Percentiles rank a stretch among this genome's conserved stretches.
Conservation (phyloP, 2,113 vertebrate species). For the Proterorhinus semilunaris region DNA sequence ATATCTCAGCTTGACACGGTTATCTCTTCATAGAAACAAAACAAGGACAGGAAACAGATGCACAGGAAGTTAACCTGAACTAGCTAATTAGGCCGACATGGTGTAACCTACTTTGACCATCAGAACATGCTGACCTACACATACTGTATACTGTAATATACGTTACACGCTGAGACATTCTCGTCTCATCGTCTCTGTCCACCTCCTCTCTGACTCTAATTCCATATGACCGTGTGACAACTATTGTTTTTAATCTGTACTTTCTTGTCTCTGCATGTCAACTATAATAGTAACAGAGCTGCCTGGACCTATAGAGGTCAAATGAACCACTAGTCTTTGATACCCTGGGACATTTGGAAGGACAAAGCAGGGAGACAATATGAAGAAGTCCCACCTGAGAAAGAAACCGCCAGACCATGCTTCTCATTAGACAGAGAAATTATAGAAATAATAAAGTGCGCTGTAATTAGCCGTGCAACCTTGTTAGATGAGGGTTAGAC, state of each 20-base stretch:
- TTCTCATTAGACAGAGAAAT: constrained; percentile 5
- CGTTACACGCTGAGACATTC: background rate
- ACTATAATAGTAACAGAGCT: constrained; percentile 20
- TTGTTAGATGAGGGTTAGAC: constrained; percentile 2
- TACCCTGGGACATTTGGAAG: constrained; percentile 25
- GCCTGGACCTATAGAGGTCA: constrained; percentile 15
- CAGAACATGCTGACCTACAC: background rate
- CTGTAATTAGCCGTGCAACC: constrained; percentile 8
- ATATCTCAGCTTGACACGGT: too few relatives aligned
- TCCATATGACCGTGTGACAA: constrained; percentile 20
- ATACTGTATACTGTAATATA: background rate
- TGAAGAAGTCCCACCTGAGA: background rate
- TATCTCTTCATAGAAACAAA: too few relatives aligned
- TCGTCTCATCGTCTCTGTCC: background rate
- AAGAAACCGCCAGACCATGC: background rate
- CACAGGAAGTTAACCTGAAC: background rate
- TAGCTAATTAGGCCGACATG: background rate
- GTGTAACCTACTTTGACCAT: background rate
- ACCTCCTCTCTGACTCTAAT: constrained; percentile 14
- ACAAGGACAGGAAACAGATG: too few relatives aligned
- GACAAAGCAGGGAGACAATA: constrained; percentile 6
- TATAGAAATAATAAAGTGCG: background rate
- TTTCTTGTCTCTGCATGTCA: constrained; percentile 25
- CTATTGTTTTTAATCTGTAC: constrained; percentile 17
- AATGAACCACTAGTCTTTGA: constrained; percentile 18